These are phyloP conservation scores for Ostrea edulis DNA, from an alignment of 1,140 invertebrate genomes.

Conservation along the genomic window DNA sequence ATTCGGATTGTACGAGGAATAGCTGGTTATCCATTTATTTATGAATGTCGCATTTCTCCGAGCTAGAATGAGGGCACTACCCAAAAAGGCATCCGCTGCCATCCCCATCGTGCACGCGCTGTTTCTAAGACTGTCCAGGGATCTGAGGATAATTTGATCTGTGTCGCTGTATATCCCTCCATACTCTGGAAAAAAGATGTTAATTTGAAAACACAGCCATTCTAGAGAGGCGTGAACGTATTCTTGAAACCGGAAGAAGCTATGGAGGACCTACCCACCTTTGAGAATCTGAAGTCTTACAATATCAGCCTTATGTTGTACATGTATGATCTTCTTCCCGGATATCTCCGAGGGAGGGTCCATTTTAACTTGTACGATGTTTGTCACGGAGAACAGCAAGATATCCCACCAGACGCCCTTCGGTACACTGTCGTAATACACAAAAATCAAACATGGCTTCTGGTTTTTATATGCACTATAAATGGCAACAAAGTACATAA, in stretches of 20 bases:
- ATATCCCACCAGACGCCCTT: neutral
- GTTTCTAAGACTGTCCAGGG: neutral
- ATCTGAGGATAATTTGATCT: neutral
- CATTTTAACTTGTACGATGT: neutral
- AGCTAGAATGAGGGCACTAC: neutral
- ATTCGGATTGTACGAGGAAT: neutral
- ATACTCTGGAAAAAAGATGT: neutral
- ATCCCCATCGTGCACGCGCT: neutral
- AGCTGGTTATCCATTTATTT: neutral
- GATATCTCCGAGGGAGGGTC: neutral
- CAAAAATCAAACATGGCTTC: neutral
- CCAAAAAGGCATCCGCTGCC: neutral
- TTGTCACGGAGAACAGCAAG: neutral
- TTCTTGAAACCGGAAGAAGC: too few species aligned
- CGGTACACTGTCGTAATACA: neutral
- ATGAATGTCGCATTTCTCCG: neutral
- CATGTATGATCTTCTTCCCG: neutral
- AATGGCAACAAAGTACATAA: slow-evolving; percentile 4
- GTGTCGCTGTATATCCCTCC: neutral
- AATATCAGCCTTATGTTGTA: neutral
- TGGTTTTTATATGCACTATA: slow-evolving; percentile 12
- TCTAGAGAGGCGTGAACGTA: too few species aligned
- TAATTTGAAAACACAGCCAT: too few species aligned
- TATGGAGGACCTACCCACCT: neutral
- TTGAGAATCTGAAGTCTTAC: neutral